A percentile compares a stretch with the other conserved stretches of the same genome.
Evolutionary conservation across 2,113 vertebrate species (phyloP).

Genomic region (Hippocampus guttulatus): DNA sequence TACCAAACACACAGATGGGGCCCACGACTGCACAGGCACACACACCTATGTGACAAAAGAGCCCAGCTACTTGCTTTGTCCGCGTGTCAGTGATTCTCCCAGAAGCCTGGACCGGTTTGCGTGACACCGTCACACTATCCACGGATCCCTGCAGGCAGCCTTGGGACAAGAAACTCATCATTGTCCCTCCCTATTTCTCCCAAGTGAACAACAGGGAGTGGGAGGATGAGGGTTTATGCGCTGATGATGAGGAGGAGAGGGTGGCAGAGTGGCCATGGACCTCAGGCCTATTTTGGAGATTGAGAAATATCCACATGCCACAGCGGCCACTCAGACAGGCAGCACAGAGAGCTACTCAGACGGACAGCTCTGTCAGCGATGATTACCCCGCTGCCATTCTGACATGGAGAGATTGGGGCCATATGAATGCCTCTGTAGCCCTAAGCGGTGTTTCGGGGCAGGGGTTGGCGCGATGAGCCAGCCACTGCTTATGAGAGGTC

Average conservation of each 20-base stretch:
- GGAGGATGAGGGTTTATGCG: conserved; percentile 11
- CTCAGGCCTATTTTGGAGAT: conserved; percentile 43
- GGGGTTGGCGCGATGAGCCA: conserved; percentile 47
- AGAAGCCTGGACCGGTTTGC: conserved; percentile 45
- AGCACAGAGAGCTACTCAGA: conserved; percentile 51
- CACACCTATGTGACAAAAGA: conserved; percentile 40
- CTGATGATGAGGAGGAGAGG: conserved; percentile 32
- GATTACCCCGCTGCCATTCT: conserved; percentile 63
- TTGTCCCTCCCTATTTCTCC: conserved; percentile 28
- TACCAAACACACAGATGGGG: conserved; percentile 33
- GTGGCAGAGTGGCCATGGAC: conserved; percentile 36
- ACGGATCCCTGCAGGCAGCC: conserved; percentile 44
- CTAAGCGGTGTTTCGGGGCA: conserved; percentile 66
- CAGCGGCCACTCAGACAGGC: conserved; percentile 39
- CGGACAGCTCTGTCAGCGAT: conserved; percentile 59
- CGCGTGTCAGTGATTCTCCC: conserved; percentile 49
- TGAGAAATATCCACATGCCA: conserved; percentile 46
- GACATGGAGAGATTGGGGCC: conserved; percentile 62
- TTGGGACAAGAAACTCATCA: conserved; percentile 56
- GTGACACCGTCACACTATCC: conserved; percentile 57
- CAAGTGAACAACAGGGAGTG: conserved; percentile 49
- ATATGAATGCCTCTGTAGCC: conserved; percentile 60
- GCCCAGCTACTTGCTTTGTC: conserved; percentile 37
- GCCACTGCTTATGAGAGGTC: conserved; percentile 61
- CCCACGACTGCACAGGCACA: conserved; percentile 23